These are phyloP conservation scores for Epinotia brunnichana DNA, from an alignment of 2,888 invertebrate genomes.

Conservation along the genomic window DNA sequence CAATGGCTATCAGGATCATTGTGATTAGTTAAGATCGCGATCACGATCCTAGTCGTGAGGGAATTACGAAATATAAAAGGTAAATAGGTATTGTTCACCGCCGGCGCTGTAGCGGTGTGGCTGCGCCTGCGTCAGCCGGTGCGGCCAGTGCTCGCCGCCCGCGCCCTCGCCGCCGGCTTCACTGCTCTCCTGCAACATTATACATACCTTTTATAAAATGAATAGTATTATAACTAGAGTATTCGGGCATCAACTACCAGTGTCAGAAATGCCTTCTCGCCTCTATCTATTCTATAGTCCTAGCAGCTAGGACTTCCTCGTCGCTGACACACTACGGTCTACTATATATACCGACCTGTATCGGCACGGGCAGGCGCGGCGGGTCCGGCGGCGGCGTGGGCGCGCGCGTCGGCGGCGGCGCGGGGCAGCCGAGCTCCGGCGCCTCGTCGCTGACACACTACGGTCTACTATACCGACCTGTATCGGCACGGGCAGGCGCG, in stretches of 20 bases:
- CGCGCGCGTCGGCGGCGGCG: slow-evolving; percentile 56
- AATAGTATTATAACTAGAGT: too few relatives aligned
- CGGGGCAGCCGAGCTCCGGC: slow-evolving; percentile 90
- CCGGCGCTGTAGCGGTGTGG: slow-evolving; percentile 59
- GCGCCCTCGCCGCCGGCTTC: slow-evolving; percentile 42
- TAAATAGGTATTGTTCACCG: not conserved
- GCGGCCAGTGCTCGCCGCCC: slow-evolving; percentile 69
- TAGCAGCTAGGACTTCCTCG: too few relatives aligned
- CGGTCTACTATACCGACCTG: slow-evolving; percentile 6
- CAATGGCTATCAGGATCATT: not conserved
- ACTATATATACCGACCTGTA: slow-evolving; percentile 18
- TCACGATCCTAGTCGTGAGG: too few relatives aligned
- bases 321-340: not conserved
- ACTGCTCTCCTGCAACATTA: slow-evolving; percentile 9
- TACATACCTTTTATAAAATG: not conserved
- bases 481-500: slow-evolving; percentile 2
- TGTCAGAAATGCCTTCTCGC: too few relatives aligned
- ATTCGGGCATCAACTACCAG: too few relatives aligned
- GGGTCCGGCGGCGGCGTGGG: slow-evolving; percentile 40
- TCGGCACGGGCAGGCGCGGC: slow-evolving; percentile 3
- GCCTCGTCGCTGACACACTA: slow-evolving; percentile 92
- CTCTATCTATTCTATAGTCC: too few relatives aligned
- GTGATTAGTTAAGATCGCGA: not conserved
- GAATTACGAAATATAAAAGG: too few relatives aligned
- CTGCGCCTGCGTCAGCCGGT: slow-evolving; percentile 74